Conservation (phyloP, 2,797 vertebrate species). For the Ceryle rudis region DNA sequence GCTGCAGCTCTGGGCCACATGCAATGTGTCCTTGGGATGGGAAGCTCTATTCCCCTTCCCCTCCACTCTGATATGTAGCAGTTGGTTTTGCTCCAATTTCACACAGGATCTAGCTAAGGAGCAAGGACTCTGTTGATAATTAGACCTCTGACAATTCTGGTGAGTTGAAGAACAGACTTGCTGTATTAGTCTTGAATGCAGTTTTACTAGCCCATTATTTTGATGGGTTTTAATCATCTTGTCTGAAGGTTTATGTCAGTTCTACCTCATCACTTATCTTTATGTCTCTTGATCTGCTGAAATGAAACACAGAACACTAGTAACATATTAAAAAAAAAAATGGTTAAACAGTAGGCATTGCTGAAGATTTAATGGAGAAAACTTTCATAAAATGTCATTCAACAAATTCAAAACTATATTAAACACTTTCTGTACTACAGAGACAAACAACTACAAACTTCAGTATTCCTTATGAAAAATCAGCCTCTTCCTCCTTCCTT, state of each 20-base stretch:
- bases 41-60: background rate
- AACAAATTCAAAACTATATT: background rate
- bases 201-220: conserved; percentile 39
- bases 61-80: background rate
- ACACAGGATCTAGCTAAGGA: background rate
- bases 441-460: background rate
- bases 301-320: background rate
- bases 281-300: conserved; percentile 6
- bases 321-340: background rate
- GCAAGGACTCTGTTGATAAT: background rate
- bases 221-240: background rate
- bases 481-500: background rate
- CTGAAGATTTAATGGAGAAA: background rate
- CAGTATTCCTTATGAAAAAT: background rate
- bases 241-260: background rate
- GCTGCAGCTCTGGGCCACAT: background rate
- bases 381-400: background rate
- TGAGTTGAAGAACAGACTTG: background rate
- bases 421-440: background rate
- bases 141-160: background rate
- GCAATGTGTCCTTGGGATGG: accelerated
- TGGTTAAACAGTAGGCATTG: background rate
- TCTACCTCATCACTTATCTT: background rate
- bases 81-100: background rate
- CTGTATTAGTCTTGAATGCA: background rate